These are phyloP conservation scores for Perca flavescens DNA, from an alignment of 2,113 vertebrate species.

Conservation along the genomic window DNA sequence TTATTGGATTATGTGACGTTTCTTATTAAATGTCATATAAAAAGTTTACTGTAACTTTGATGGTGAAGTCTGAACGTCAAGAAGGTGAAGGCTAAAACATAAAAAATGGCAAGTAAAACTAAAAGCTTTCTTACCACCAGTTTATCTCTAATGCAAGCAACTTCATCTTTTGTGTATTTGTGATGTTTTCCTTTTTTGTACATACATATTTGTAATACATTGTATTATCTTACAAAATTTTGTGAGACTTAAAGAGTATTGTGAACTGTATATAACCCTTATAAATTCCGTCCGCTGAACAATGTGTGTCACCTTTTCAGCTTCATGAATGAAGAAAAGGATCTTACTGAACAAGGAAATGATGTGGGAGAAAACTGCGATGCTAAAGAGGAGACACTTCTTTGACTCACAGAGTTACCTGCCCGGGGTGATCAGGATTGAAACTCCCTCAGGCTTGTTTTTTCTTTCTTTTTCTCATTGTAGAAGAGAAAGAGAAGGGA, in stretches of 20 bases:
- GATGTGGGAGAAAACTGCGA: conserved; percentile 29
- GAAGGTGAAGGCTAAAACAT: not conserved
- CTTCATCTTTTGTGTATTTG: not conserved
- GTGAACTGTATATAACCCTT: not conserved
- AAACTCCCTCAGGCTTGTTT: conserved; percentile 71
- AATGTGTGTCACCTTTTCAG: conserved; percentile 38
- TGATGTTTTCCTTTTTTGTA: not conserved
- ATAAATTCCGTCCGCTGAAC: not conserved
- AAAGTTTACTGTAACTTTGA: not conserved
- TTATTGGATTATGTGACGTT: no score
- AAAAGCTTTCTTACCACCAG: not conserved
- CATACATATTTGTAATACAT: not conserved
- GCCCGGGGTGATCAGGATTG: conserved; percentile 49
- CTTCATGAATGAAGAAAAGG: not conserved
- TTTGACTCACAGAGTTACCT: conserved; percentile 58
- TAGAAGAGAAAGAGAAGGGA: conserved; percentile 59
- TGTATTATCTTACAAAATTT: not conserved
- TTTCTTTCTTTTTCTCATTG: conserved; percentile 41
- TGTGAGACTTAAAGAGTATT: not conserved
- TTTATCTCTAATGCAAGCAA: not conserved
- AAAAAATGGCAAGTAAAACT: not conserved
- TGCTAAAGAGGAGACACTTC: conserved; percentile 53
- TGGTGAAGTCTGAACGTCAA: not conserved
- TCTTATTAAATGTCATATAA: not conserved
- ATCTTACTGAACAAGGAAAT: conserved; percentile 25